Conservation (phyloP, 92 coral and sea anemone genomes). For the Umimayanthus chanpuru region DNA sequence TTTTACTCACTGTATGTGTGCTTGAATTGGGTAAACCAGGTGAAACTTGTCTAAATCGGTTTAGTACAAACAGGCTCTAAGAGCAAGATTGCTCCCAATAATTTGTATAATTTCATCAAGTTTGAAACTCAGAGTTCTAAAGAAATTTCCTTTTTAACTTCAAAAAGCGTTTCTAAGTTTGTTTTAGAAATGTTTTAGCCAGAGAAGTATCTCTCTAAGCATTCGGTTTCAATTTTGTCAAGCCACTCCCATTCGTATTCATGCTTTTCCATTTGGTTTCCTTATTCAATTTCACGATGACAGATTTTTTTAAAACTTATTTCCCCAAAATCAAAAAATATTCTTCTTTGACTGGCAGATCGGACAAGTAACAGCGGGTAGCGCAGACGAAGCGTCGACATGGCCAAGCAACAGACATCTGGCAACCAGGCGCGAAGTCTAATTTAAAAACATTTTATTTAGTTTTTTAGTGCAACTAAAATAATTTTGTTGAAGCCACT, state of each 20-base stretch:
- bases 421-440: slow-evolving; percentile 20
- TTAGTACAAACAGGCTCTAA: too few species aligned
- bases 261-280: slow-evolving; percentile 13
- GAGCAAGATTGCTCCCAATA: too few species aligned
- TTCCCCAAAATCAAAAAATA: slow-evolving; percentile 5
- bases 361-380: slow-evolving; percentile 11
- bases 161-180: too few species aligned
- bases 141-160: too few species aligned
- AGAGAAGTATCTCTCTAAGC: too few species aligned
- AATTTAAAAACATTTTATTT: neutral
- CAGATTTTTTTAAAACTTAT: slow-evolving; percentile 16
- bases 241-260: neutral
- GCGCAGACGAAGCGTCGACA: neutral
- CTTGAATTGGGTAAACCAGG: too few species aligned
- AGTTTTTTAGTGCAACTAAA: neutral
- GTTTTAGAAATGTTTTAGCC: too few species aligned
- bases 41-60: too few species aligned
- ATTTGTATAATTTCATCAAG: too few species aligned
- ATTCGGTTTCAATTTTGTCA: neutral
- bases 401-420: slow-evolving; percentile 12
- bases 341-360: neutral
- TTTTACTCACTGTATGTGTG: too few species aligned
- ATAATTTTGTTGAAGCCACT: slow-evolving; percentile 8
- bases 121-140: too few species aligned
- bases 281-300: slow-evolving; percentile 22